Conservation (phyloP, 2,113 vertebrate genomes). For the Dissostichus mawsoni region DNA sequence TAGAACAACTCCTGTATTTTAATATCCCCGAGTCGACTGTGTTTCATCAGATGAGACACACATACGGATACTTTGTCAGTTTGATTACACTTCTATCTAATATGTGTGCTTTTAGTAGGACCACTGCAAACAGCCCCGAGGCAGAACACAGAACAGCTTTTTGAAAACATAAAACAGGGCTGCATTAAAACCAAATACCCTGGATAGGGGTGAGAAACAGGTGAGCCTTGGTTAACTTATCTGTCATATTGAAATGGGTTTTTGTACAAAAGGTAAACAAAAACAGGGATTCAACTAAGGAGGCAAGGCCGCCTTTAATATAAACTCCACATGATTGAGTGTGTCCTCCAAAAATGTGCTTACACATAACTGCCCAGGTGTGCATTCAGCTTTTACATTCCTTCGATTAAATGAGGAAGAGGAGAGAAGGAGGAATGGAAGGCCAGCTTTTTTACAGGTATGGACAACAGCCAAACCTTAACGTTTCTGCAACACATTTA, state of each 20-base stretch:
- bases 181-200: not conserved
- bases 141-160: conserved; percentile 25
- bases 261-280: conserved; percentile 30
- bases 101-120: not conserved
- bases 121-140: not conserved
- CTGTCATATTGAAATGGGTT: conserved; percentile 3
- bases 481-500: conserved; percentile 37
- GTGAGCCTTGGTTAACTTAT: conserved; percentile 12
- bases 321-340: conserved; percentile 20
- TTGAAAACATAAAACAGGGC: conserved; percentile 15
- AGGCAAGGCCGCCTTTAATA: conserved; percentile 15
- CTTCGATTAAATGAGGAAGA: conserved; percentile 40
- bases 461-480: conserved; percentile 54
- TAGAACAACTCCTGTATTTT: not conserved
- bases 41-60: not conserved
- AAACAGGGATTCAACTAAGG: conserved; percentile 15
- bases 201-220: not conserved
- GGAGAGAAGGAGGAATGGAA: conserved; percentile 12
- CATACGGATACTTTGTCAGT: not conserved
- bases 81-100: conserved; percentile 3
- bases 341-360: conserved; percentile 25
- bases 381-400: conserved; percentile 24
- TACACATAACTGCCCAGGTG: conserved; percentile 18
- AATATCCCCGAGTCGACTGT: not conserved
- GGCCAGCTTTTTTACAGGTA: conserved; percentile 29